Conservation (phyloP, 2,888 invertebrate genomes). For the Heteropelma amictum region DNA sequence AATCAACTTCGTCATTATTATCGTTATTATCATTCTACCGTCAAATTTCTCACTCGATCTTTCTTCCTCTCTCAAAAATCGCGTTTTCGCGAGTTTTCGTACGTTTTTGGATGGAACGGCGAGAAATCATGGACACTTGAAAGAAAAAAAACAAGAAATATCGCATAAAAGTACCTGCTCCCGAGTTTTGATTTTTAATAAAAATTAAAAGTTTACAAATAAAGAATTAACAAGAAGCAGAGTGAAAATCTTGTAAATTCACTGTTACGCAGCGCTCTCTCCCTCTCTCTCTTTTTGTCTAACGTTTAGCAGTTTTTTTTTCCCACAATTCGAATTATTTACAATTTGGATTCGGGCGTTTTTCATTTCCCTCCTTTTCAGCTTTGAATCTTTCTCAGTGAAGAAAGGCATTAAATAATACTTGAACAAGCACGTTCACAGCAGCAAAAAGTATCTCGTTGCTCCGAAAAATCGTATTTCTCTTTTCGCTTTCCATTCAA, state of each 20-base stretch:
- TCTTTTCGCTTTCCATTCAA: background rate
- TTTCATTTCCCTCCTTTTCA: conserved; percentile 25
- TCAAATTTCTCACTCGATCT: background rate
- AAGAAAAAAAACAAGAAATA: conserved; percentile 27
- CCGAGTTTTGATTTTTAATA: conserved; percentile 66
- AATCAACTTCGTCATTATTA: too few species aligned
- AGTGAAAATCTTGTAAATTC: conserved; percentile 51
- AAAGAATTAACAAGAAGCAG: conserved; percentile 58
- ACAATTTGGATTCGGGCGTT: conserved; percentile 48
- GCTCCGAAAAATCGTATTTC: background rate
- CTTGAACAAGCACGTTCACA: conserved; percentile 33
- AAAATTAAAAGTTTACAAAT: conserved; percentile 69
- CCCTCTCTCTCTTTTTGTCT: background rate
- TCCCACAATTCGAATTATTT: conserved; percentile 52
- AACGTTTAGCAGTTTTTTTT: conserved; percentile 36
- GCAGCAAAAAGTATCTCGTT: background rate
- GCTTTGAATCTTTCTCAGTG: conserved; percentile 40
- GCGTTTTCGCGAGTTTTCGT: conserved; percentile 3
- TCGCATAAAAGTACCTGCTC: conserved; percentile 57
- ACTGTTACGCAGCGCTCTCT: conserved; percentile 43
- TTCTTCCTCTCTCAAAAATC: background rate
- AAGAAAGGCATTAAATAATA: conserved; percentile 43
- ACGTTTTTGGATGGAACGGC: conserved; percentile 42
- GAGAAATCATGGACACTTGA: conserved; percentile 34
- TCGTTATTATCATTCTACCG: too few species aligned